These are phyloP conservation scores for Erpobdella octoculata DNA, from an alignment of 2,888 invertebrate species.

Conservation along the genomic window DNA sequence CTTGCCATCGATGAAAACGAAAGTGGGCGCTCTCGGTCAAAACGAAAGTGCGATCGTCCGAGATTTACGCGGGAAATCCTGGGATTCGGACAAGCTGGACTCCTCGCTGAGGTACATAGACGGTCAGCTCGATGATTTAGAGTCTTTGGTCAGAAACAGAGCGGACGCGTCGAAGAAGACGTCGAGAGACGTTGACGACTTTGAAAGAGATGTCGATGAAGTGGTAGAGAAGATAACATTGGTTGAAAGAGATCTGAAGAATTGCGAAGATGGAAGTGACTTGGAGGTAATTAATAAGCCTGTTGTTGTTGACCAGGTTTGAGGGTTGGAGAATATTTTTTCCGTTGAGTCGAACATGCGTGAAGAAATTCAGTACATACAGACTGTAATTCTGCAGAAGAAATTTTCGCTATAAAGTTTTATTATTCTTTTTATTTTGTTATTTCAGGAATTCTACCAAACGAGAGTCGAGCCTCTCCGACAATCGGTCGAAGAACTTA, in stretches of 20 bases:
- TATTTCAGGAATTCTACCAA: neutral
- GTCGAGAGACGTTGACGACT: neutral
- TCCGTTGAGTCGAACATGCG: no score
- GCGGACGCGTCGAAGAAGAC: neutral
- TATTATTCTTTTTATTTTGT: neutral
- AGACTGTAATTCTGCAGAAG: neutral
- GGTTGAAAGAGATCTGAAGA: neutral
- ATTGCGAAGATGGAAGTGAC: neutral
- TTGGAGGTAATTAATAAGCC: neutral
- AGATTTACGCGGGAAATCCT: neutral
- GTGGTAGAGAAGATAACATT: neutral
- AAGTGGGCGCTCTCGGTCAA: neutral
- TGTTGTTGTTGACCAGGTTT: neutral
- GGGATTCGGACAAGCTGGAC: neutral
- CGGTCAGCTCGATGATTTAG: neutral
- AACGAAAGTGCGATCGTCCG: neutral
- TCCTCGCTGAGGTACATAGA: neutral
- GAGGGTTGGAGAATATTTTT: neutral
- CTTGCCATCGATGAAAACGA: conserved; percentile 8
- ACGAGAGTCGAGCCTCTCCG: neutral
- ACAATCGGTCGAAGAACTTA: neutral
- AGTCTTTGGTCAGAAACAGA: conserved; percentile 5
- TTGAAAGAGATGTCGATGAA: neutral
- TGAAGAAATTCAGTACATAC: no score
- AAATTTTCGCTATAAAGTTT: neutral